These are phyloP conservation scores for Meandrusa payeni DNA, from an alignment of 2,888 invertebrate species.

Conservation along the genomic window DNA sequence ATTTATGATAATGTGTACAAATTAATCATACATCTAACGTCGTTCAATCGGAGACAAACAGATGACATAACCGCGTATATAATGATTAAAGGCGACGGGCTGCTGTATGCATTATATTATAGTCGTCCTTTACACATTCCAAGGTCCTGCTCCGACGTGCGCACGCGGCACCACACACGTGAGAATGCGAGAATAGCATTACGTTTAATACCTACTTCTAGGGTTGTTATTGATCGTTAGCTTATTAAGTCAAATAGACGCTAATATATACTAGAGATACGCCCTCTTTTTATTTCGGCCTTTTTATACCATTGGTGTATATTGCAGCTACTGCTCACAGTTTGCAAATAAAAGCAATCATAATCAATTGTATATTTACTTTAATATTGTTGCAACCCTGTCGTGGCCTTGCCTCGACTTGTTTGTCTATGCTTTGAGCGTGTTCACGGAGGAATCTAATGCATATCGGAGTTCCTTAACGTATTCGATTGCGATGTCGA, in stretches of 20 bases:
- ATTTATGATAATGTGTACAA: constrained; percentile 4
- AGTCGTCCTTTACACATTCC: constrained; percentile 16
- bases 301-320: too few species aligned
- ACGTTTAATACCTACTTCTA: not conserved
- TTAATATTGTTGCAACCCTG: too few species aligned
- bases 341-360: too few species aligned
- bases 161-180: constrained; percentile 3
- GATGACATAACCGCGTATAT: constrained; percentile 20
- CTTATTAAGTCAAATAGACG: too few species aligned
- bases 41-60: constrained; percentile 5
- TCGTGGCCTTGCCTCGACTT: constrained; percentile 1
- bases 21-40: constrained; percentile 5
- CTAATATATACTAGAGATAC: too few species aligned
- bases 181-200: constrained; percentile 6
- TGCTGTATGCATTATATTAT: constrained; percentile 2
- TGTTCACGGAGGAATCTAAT: not conserved
- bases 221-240: not conserved
- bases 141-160: constrained; percentile 12
- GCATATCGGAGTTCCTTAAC: constrained; percentile 4
- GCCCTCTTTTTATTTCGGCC: too few species aligned
- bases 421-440: constrained; percentile 11
- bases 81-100: constrained; percentile 9
- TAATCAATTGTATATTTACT: too few species aligned
- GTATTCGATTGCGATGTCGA: not conserved
- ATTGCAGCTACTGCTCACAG: too few species aligned